Percentiles rank a stretch among this genome's conserved stretches.
Evolutionary conservation across 1,140 invertebrate genomes (phyloP).

Genomic region (Rhagoletis pomonella): DNA sequence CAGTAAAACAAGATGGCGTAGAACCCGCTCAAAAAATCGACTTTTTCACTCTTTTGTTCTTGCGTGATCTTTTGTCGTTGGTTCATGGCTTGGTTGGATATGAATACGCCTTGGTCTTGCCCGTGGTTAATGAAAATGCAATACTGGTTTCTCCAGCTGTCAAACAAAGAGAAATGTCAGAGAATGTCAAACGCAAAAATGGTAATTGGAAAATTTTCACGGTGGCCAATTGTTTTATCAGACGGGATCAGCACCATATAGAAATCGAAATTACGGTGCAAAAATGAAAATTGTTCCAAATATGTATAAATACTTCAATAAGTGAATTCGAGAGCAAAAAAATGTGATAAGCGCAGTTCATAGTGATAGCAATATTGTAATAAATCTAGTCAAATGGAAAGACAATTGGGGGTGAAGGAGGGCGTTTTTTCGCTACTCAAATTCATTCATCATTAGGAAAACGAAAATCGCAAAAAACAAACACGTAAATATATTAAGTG

Average conservation of each 20-base stretch:
- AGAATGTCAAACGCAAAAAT: slow-evolving; percentile 6
- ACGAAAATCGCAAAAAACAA: neutral
- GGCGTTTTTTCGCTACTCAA: neutral
- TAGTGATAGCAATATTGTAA: neutral
- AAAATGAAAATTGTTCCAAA: neutral
- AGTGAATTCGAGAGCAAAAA: neutral
- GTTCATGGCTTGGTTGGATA: too few relatives aligned
- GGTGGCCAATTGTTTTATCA: slow-evolving; percentile 1
- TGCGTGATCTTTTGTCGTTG: too few relatives aligned
- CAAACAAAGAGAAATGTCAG: neutral
- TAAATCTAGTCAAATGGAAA: slow-evolving; percentile 40
- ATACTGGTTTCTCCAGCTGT: neutral
- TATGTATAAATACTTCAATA: neutral
- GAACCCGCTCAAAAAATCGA: too few relatives aligned
- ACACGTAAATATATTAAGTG: neutral
- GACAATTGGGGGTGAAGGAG: neutral
- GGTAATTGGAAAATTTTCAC: slow-evolving; percentile 37
- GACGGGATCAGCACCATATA: neutral
- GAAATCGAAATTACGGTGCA: neutral
- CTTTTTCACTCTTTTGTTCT: too few relatives aligned
- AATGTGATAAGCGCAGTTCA: slow-evolving; percentile 13
- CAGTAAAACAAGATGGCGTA: too few relatives aligned
- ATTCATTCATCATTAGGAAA: slow-evolving; percentile 27
- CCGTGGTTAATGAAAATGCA: neutral
- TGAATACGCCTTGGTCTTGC: neutral